These are phyloP conservation scores for Coreoperca whiteheadi DNA, from an alignment of 2,113 vertebrate species.

Conservation along the genomic window DNA sequence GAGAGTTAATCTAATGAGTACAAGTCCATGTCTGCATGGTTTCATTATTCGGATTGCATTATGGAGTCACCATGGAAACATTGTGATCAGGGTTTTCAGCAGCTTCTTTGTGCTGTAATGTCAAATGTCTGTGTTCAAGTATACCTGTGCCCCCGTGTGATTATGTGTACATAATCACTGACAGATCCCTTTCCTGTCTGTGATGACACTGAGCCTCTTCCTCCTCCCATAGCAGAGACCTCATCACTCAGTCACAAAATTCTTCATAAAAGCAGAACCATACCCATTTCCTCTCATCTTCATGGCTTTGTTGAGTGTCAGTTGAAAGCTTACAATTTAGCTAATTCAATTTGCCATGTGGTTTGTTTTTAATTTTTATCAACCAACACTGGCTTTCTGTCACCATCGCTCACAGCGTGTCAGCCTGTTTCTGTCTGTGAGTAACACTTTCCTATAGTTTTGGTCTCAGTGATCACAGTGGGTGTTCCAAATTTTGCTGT, in stretches of 20 bases:
- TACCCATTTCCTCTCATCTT: constrained; percentile 42
- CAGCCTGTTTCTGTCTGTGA: constrained; percentile 38
- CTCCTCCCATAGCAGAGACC: constrained; percentile 12
- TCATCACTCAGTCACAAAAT: constrained; percentile 38
- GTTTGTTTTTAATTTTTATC: constrained; percentile 59
- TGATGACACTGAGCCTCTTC: constrained; percentile 23
- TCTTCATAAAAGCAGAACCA: constrained; percentile 44
- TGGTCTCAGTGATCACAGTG: constrained; percentile 65
- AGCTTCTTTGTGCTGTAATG: constrained; percentile 24
- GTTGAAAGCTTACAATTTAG: constrained; percentile 34
- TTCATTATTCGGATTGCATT: constrained; percentile 38
- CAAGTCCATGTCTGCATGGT: constrained; percentile 30
- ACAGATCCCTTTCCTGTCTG: constrained; percentile 34
- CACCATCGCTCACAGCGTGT: constrained; percentile 24
- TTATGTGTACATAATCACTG: constrained; percentile 35
- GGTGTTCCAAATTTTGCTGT: constrained; percentile 58
- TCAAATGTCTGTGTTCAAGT: constrained; percentile 25
- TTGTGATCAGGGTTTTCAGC: constrained; percentile 45
- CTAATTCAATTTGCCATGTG: constrained; percentile 43
- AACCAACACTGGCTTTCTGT: constrained; percentile 18
- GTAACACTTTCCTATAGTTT: constrained; percentile 43
- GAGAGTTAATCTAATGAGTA: constrained; percentile 48
- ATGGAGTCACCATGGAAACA: constrained; percentile 29
- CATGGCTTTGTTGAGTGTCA: constrained; percentile 29
- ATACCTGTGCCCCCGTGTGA: constrained; percentile 34